Base-by-base conservation (phyloP, 1,140 invertebrate genomes). In the Papilio polytes region DNA sequence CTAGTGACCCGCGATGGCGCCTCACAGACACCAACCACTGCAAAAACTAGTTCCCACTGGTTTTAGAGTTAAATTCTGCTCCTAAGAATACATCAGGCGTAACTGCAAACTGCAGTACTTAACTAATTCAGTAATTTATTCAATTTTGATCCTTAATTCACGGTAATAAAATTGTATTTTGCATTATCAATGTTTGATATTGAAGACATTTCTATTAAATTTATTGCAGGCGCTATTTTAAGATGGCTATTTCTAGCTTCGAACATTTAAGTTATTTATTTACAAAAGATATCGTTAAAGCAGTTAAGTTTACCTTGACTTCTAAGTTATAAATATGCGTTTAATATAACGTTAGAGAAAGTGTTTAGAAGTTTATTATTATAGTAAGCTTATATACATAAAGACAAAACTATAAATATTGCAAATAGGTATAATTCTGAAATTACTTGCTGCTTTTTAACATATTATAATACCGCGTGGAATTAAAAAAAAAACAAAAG, bases 21-120 rank as follows among this genome's bases (percentile, higher is more conserved):
- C 59, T 51, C 18, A 72, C 78, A 74, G 46, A 80, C 81, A 70
- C 46, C 78, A 82, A 70, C 73, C 59, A 59, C 59, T 3, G 81
- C 59, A 82, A 82, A 79, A 82, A 82, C 74, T 70, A 80, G 81
- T 82, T 80, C 51, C 22, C 31, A 26, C 41, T 59, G 53, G 44
- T 44, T 44, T 26, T 44, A 80, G 56, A 80, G 70, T 82, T 74
- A 82, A 51, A 82, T 70, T 80, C 77, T 41, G 44, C 20, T 76
- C 74, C 74, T 51, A 51, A 22, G 20, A 76, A 76, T 26, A 76
- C 20, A 44, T 26, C 74, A 46, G 74, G 41, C 36, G 72, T 44
- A 44, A 36, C 31, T 12, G 9, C 10, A 46, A 73, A 41, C 36
- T 74, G 12, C 36, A 46, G 22, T 10, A 44, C 44, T 74, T 26